phyloP scores from a whole-genome alignment of 2,797 vertebrate species.

The Thamnophis elegans region DNA sequence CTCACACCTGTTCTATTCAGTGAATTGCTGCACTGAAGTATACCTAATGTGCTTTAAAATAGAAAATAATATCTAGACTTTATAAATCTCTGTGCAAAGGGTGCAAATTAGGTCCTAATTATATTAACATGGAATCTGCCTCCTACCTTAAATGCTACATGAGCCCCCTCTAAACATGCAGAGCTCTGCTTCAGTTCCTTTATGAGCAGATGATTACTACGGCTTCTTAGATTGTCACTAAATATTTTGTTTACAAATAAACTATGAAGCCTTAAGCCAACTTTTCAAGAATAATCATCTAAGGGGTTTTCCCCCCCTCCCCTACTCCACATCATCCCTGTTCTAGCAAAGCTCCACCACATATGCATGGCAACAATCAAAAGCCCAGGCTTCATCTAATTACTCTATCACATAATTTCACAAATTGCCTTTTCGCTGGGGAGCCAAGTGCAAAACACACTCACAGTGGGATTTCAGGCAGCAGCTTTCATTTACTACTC shows the following conservation, averaged over 20 bases:
- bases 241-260: conserved; percentile 96
- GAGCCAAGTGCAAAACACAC: conserved; percentile 90
- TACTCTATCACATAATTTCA: conserved; percentile 98
- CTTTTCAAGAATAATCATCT: conserved; percentile 84
- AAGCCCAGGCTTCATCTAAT: conserved; percentile 94
- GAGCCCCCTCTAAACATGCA: conserved; percentile 84
- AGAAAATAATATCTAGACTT: conserved; percentile 81
- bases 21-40: conserved; percentile 79
- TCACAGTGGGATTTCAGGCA: conserved; percentile 90
- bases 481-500: conserved; percentile 94
- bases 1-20: conserved; percentile 96
- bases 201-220: conserved; percentile 92
- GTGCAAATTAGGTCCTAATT: conserved; percentile 96
- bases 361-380: conserved; percentile 87
- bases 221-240: conserved; percentile 86
- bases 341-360: conserved; percentile 71
- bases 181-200: conserved; percentile 91
- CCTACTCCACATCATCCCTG: conserved; percentile 9
- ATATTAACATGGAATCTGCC: conserved; percentile 95
- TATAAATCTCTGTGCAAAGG: conserved; percentile 89
- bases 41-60: conserved; percentile 78
- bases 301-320: background rate
- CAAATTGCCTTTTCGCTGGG: conserved; percentile 98
- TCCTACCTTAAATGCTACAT: conserved; percentile 90
- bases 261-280: conserved; percentile 86